These are phyloP conservation scores for Epinephelus coioides DNA, from an alignment of 2,797 vertebrate species.

Conservation along the genomic window DNA sequence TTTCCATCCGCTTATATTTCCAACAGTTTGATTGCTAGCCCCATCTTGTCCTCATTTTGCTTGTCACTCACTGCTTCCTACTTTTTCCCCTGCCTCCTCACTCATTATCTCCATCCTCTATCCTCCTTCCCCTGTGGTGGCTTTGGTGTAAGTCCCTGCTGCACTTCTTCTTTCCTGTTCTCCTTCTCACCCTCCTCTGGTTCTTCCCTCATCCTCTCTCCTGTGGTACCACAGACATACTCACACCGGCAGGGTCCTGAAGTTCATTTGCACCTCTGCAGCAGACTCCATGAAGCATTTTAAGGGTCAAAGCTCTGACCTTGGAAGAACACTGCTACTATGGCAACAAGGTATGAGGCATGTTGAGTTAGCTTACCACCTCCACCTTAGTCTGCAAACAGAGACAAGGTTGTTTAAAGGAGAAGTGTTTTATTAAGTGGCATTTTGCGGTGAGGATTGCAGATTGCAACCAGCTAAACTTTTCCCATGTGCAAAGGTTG, in stretches of 20 bases:
- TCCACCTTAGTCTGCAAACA: slow-evolving; percentile 4
- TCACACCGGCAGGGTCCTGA: slow-evolving; percentile 44
- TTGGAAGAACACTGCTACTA: slow-evolving; percentile 63
- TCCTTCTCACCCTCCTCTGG: slow-evolving; percentile 26
- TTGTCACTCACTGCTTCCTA: slow-evolving; percentile 45
- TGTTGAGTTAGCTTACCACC: slow-evolving; percentile 27
- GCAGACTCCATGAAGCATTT: slow-evolving; percentile 56
- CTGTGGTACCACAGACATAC: slow-evolving; percentile 25
- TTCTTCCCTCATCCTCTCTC: slow-evolving; percentile 32
- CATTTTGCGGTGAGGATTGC: no score
- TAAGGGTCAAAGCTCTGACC: slow-evolving; percentile 62
- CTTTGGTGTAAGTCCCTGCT: slow-evolving; percentile 30
- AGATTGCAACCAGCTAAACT: no score
- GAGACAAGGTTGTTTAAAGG: slow-evolving; percentile 11
- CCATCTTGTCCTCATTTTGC: slow-evolving; percentile 53
- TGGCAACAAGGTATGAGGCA: slow-evolving; percentile 59
- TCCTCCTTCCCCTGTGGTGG: slow-evolving; percentile 42
- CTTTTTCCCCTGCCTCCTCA: slow-evolving; percentile 42
- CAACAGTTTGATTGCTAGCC: slow-evolving; percentile 21
- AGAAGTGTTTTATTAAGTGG: no score
- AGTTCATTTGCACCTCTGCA: slow-evolving; percentile 78
- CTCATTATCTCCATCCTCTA: slow-evolving; percentile 59
- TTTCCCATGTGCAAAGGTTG: no score
- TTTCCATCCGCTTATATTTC: slow-evolving; percentile 37
- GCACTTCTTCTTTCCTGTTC: slow-evolving; percentile 27